phyloP scores from a whole-genome alignment of 2,888 invertebrate species.

The Sphaerophoria rueppellii region DNA sequence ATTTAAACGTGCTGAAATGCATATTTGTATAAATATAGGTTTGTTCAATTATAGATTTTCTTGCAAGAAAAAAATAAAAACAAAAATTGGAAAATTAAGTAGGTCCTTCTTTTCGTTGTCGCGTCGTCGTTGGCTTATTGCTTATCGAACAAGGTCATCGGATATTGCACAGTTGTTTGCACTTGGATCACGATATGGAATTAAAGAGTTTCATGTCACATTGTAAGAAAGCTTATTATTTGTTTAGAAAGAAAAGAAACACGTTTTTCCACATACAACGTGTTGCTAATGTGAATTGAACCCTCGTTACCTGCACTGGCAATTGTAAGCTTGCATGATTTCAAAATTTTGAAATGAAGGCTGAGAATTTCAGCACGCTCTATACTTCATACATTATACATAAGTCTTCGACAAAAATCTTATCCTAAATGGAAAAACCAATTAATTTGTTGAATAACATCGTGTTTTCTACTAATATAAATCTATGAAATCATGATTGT shows the following conservation, averaged over 20 bases:
- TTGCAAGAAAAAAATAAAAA: too few species aligned
- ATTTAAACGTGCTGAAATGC: neutral
- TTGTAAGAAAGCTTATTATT: neutral
- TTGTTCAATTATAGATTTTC: neutral
- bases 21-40: neutral
- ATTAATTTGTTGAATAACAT: too few species aligned
- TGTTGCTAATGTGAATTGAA: neutral
- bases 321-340: conserved; percentile 2
- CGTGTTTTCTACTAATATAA: too few species aligned
- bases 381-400: too few species aligned
- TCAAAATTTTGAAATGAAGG: neutral
- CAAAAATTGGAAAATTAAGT: neutral
- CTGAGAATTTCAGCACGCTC: neutral
- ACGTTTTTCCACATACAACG: neutral
- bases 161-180: neutral
- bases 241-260: neutral
- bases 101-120: neutral
- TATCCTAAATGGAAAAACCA: too few species aligned
- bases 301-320: neutral
- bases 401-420: too few species aligned
- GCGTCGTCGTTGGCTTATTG: neutral
- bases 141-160: conserved; percentile 15
- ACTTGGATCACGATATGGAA: conserved; percentile 15
- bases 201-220: conserved; percentile 13
- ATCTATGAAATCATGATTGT: too few species aligned